Conservation (phyloP, 2,888 invertebrate species). For the Endomychus coccineus region DNA sequence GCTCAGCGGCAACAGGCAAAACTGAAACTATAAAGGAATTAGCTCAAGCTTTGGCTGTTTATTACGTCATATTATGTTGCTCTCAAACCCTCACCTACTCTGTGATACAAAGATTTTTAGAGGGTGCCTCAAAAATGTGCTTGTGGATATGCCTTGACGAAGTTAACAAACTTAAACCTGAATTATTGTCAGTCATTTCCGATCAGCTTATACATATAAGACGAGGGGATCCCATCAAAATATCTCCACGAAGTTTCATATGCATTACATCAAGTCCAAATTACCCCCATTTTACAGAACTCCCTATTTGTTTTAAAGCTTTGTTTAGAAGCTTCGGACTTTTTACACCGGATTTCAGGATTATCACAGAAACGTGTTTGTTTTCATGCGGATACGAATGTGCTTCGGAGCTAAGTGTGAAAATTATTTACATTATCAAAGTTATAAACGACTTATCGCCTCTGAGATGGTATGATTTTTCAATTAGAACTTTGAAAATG, state of each 20-base stretch:
- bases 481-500: slow-evolving; percentile 73
- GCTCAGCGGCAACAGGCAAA: slow-evolving; percentile 75
- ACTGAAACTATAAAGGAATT: slow-evolving; percentile 85
- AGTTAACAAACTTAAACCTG: slow-evolving; percentile 69
- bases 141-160: slow-evolving; percentile 83
- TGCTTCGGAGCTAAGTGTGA: slow-evolving; percentile 63
- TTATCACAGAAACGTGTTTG: slow-evolving; percentile 72
- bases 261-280: slow-evolving; percentile 65
- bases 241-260: slow-evolving; percentile 62
- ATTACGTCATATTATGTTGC: slow-evolving; percentile 76
- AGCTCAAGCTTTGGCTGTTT: slow-evolving; percentile 79
- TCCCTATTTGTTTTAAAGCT: slow-evolving; percentile 75
- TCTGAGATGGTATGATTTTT: slow-evolving; percentile 50
- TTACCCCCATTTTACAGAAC: slow-evolving; percentile 64
- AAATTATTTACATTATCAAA: slow-evolving; percentile 66
- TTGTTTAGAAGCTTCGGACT: slow-evolving; percentile 74
- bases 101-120: slow-evolving; percentile 72
- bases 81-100: slow-evolving; percentile 74
- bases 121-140: slow-evolving; percentile 69
- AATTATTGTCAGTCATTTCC: slow-evolving; percentile 70
- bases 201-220: slow-evolving; percentile 37
- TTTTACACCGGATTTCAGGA: slow-evolving; percentile 76
- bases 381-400: slow-evolving; percentile 69
- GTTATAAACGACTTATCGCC: neutral
- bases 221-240: neutral